Evolutionary conservation across 2,113 vertebrate genomes (phyloP).

Genomic region (Corythornis madagascariensis): DNA sequence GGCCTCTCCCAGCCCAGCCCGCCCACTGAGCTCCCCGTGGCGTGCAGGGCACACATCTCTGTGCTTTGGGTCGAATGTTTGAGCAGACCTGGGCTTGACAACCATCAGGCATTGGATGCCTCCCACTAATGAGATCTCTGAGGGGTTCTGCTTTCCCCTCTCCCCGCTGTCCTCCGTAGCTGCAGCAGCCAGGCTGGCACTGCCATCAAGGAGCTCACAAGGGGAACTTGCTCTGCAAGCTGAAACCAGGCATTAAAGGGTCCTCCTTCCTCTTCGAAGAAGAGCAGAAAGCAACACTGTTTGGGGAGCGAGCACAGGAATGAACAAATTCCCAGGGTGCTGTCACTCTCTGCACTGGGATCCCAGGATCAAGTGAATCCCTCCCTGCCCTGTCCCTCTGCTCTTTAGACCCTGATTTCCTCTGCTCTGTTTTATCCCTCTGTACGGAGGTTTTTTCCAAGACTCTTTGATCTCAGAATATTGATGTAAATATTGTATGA

Average conservation of each 20-base stretch:
- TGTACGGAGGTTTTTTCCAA: neutral
- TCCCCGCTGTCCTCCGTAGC: neutral
- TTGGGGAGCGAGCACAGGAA: neutral
- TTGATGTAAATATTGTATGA: constrained; percentile 49
- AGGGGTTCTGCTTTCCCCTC: constrained; percentile 62
- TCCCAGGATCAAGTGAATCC: neutral
- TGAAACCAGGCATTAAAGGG: neutral
- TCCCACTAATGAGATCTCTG: constrained; percentile 81
- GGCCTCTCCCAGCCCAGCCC: neutral
- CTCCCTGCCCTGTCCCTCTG: neutral
- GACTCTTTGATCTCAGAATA: constrained; percentile 45
- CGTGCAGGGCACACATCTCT: accelerated
- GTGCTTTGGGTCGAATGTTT: neutral
- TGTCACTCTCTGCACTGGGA: accelerated
- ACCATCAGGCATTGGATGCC: constrained; percentile 59
- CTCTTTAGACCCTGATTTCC: neutral
- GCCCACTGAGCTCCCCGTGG: accelerated
- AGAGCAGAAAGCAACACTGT: accelerated
- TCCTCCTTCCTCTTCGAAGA: neutral
- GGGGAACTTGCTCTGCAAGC: neutral
- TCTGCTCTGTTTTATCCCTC: neutral
- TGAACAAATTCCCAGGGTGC: accelerated
- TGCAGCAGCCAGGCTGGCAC: neutral
- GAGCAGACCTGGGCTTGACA: constrained; percentile 32
- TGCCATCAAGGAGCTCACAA: neutral